Evolutionary conservation across 35 echinoderm and acorn worm genomes (phyloP), one percentile per base, ranked within the genome.

Genomic region (Ophioderma brevispina): DNA sequence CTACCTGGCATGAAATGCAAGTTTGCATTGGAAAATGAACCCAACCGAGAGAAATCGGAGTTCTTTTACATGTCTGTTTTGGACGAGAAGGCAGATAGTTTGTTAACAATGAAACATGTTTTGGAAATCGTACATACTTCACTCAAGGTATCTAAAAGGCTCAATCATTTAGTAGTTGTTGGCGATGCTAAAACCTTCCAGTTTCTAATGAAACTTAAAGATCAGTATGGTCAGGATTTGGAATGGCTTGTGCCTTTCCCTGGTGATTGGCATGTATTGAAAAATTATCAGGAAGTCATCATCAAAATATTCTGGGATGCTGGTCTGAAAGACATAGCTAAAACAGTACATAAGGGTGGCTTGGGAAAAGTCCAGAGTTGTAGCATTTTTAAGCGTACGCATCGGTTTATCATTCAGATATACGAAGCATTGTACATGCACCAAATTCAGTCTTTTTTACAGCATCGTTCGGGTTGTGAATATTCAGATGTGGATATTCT

Each of bases 111-210:
- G 32, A 81, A 81, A 37, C 79, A 40, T 81, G 23, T 37, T 35
- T 37, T 81, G 33, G 79, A 37, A 35, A 18, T 81, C 37, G 10
- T 81, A 10, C 38, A 35, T 39, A 37, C 33, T 10, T 37, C 79
- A 13, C 38, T 81, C 28, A 37, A 94, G 38, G 64, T 91, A 32
- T 82, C 82, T 35, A 56, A 87, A 38, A 35, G 40, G 14, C 56
- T 80, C 36, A 33, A 86, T 8, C 34, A 94, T 49, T 46, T 90
- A 33, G 83, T 94, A 21, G 76, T 94, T 32, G 88, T 78, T 30
- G 93, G 93, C 1, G 93, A 94, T 89, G 82, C 83, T 55, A 85
- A 84, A 79, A 94, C 87, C 86, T 36, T 21, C 18, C 31, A 21
- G 28, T 81, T 21, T 81, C 17, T 36, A 35, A 21, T 36, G 37